Evolutionary conservation across 2,797 vertebrate genomes (phyloP).

Genomic region (Pipistrellus pygmaeus): DNA sequence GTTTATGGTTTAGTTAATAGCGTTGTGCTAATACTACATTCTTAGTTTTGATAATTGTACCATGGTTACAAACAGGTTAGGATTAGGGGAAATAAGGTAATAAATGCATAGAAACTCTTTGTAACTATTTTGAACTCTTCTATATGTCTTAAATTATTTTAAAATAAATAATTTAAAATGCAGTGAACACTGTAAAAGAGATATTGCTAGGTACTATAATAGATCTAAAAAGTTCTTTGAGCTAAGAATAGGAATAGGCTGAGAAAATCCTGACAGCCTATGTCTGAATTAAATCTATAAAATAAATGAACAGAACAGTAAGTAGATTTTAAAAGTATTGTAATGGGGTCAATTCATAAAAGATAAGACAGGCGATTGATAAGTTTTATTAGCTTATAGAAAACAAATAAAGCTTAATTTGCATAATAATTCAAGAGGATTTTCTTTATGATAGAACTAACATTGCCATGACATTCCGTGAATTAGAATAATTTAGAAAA

Average conservation of each 20-base stretch:
- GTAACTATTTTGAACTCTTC: neutral
- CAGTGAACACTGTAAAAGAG: neutral
- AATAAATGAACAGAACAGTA: neutral
- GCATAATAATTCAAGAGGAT: neutral
- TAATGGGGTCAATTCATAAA: neutral
- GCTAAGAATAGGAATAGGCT: neutral
- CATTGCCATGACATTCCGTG: neutral
- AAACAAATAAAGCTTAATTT: neutral
- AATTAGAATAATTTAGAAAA: slow-evolving; percentile 12
- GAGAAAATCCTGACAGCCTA: neutral
- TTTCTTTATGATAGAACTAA: slow-evolving; percentile 16
- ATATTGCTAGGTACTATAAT: neutral
- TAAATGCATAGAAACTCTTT: neutral
- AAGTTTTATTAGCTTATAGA: neutral
- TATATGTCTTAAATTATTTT: neutral
- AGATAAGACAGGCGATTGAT: neutral
- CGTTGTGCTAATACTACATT: neutral
- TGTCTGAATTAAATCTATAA: slow-evolving; percentile 13
- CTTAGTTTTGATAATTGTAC: neutral
- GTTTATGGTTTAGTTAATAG: neutral
- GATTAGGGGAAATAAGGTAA: neutral
- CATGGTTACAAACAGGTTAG: neutral
- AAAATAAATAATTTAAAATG: slow-evolving; percentile 18
- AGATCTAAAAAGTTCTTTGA: neutral
- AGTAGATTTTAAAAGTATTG: neutral